phyloP scores from a whole-genome alignment of 2,113 vertebrate species.

The Takifugu bimaculatus region DNA sequence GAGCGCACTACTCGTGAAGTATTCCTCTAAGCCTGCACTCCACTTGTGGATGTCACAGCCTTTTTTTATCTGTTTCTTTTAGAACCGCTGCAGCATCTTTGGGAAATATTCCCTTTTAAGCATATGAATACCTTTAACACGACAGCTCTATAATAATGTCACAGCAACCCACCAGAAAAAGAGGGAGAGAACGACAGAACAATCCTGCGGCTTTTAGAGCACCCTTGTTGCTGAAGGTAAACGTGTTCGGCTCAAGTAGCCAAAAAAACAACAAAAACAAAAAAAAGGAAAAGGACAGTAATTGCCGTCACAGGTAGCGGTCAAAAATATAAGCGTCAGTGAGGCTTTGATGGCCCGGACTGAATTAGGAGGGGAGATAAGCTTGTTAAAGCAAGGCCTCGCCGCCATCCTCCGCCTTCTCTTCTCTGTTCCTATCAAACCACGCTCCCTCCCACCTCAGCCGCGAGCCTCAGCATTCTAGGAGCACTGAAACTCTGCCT shows the following conservation, averaged over 20 bases:
- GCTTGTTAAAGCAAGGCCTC: constrained; percentile 60
- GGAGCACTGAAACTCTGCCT: constrained; percentile 15
- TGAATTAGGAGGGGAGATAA: constrained; percentile 68
- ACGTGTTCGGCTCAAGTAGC: constrained; percentile 60
- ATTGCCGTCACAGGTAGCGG: constrained; percentile 71
- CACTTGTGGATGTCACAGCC: not conserved
- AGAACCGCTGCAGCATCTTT: not conserved
- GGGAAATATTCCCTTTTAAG: constrained; percentile 9
- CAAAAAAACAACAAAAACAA: constrained; percentile 42
- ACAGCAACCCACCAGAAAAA: constrained; percentile 18
- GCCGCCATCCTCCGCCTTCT: constrained; percentile 29
- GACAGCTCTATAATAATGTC: constrained; percentile 29
- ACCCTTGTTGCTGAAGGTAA: constrained; percentile 58
- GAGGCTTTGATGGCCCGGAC: constrained; percentile 61
- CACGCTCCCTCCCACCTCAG: constrained; percentile 19
- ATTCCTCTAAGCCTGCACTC: not conserved
- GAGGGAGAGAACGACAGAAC: not conserved
- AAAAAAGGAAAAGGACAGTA: constrained; percentile 62
- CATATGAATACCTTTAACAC: constrained; percentile 23
- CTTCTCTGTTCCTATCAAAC: constrained; percentile 35
- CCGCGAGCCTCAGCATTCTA: constrained; percentile 35
- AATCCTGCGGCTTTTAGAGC: constrained; percentile 47
- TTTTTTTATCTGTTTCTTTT: not conserved
- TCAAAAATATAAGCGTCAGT: constrained; percentile 65
- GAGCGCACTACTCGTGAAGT: constrained; percentile 39